Evolutionary conservation across 1,140 invertebrate species (phyloP).

Genomic region (Dinothrombium tinctorium): DNA sequence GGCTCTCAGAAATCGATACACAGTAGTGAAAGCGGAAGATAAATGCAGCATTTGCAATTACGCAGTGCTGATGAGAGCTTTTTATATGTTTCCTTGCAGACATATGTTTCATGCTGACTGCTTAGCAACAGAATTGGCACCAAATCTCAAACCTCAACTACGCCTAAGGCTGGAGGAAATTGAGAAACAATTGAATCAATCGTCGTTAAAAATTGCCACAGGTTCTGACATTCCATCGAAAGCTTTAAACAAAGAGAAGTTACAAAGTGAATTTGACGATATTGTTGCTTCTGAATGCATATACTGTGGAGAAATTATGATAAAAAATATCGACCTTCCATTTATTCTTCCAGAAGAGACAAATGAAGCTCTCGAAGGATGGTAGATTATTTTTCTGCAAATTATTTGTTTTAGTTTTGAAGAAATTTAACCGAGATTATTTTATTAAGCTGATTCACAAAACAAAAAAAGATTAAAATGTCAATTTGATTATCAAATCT

Average conservation of each 20-base stretch:
- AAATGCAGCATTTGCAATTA: constrained; percentile 54
- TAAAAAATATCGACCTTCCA: constrained; percentile 24
- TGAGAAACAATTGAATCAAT: not conserved
- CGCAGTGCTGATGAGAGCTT: constrained; percentile 52
- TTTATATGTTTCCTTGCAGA: constrained; percentile 81
- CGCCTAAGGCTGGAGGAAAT: not conserved
- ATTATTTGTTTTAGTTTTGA: too few species aligned
- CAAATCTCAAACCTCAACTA: not conserved
- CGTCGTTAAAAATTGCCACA: not conserved
- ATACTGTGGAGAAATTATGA: constrained; percentile 78
- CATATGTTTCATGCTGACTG: constrained; percentile 88
- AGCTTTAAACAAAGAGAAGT: not conserved
- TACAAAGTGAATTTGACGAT: constrained; percentile 42
- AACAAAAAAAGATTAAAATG: too few species aligned
- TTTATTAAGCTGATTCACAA: too few species aligned
- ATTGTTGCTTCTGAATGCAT: constrained; percentile 72
- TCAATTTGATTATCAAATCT: too few species aligned
- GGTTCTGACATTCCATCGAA: too few species aligned
- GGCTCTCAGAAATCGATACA: constrained; percentile 52
- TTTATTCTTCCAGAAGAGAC: constrained; percentile 9
- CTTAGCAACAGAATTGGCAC: constrained; percentile 43
- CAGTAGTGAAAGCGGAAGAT: constrained; percentile 45
- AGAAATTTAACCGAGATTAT: too few species aligned
- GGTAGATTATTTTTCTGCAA: not conserved
- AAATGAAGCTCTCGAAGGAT: constrained; percentile 6